These are phyloP conservation scores for Tuberolachnus salignus DNA, from an alignment of 2,888 invertebrate species.

Conservation along the genomic window DNA sequence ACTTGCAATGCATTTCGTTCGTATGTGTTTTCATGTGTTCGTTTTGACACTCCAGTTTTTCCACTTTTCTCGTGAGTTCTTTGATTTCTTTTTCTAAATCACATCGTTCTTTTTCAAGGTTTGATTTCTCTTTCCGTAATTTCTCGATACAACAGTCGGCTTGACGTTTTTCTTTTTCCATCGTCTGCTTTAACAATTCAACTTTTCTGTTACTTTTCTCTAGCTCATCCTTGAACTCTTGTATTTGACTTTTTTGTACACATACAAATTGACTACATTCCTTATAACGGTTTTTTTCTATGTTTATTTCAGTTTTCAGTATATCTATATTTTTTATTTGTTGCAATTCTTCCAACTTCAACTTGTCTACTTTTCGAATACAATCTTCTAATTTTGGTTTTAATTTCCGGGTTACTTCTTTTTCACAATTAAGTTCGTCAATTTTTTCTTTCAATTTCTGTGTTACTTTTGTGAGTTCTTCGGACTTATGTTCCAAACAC, in stretches of 20 bases:
- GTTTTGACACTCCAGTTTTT: background rate
- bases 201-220: background rate
- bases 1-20: background rate
- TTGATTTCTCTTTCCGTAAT: background rate
- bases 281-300: background rate
- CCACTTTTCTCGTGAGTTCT: background rate
- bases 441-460: background rate
- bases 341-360: background rate
- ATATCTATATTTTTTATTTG: background rate
- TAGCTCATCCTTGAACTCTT: background rate
- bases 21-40: too few species aligned
- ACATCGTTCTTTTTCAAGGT: background rate
- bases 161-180: too few species aligned
- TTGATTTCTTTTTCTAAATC: background rate
- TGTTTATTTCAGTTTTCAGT: background rate
- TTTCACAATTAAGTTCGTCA: background rate
- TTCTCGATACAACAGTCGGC: background rate
- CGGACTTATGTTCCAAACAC: background rate
- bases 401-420: background rate
- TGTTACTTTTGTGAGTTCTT: background rate
- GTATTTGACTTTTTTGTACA: background rate
- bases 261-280: background rate
- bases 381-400: background rate
- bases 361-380: background rate
- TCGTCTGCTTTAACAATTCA: background rate